phyloP scores from a whole-genome alignment of 2,113 vertebrate genomes.

The Struthio camelus region DNA sequence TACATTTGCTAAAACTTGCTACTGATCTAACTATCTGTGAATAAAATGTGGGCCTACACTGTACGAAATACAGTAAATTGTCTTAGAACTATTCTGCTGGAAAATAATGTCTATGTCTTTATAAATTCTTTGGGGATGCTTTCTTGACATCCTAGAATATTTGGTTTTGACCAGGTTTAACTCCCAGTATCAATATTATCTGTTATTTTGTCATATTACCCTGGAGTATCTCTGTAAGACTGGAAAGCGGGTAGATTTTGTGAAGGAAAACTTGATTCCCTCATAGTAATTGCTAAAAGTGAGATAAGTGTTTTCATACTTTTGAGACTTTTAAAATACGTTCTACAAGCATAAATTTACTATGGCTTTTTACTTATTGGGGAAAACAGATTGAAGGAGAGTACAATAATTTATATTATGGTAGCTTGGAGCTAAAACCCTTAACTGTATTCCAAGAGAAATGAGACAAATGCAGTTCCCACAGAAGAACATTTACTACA shows the following conservation, averaged over 20 bases:
- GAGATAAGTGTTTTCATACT: background rate
- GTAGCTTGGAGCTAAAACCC: background rate
- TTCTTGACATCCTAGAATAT: background rate
- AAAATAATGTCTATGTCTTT: conserved; percentile 51
- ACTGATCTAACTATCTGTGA: background rate
- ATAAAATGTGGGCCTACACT: conserved; percentile 44
- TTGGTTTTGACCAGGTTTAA: conserved; percentile 12
- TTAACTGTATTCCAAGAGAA: too few species aligned
- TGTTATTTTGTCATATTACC: background rate
- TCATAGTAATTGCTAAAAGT: background rate
- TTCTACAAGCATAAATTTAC: background rate
- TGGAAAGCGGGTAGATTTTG: background rate
- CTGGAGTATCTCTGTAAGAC: background rate
- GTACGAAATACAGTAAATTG: conserved; percentile 62
- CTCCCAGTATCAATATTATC: background rate
- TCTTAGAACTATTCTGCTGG: background rate
- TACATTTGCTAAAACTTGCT: conserved; percentile 43
- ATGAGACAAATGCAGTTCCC: background rate
- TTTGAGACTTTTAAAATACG: background rate
- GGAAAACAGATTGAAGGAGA: background rate
- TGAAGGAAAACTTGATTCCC: background rate
- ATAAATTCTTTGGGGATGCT: background rate
- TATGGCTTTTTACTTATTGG: background rate
- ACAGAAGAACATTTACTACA: background rate
- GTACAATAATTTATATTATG: background rate